A percentile compares a stretch with the other conserved stretches of the same genome.
Conservation (phyloP, 2,888 invertebrate species). For the Blastobasis adustella region DNA sequence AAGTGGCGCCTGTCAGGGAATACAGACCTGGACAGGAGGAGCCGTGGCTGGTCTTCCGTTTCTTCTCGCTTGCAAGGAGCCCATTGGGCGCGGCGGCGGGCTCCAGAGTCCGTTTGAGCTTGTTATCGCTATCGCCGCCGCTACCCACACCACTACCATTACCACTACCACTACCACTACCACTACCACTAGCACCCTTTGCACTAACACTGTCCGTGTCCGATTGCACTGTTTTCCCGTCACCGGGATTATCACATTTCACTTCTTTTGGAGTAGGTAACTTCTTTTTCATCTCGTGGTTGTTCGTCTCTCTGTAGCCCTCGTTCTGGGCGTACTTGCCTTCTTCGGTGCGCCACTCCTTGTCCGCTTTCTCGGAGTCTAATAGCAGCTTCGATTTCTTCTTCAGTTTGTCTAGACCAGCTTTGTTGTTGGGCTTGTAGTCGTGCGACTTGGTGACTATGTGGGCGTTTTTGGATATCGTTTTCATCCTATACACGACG, state of each 20-base stretch:
- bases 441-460: conserved; percentile 66
- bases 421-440: conserved; percentile 54
- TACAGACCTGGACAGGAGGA: conserved; percentile 66
- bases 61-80: conserved; percentile 76
- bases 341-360: conserved; percentile 76
- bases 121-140: conserved; percentile 24
- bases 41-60: conserved; percentile 74
- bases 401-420: conserved; percentile 53
- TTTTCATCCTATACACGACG: conserved; percentile 65
- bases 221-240: conserved; percentile 52
- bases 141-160: conserved; percentile 9
- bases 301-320: conserved; percentile 67
- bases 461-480: conserved; percentile 65
- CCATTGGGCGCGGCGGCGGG: conserved; percentile 75
- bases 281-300: conserved; percentile 64
- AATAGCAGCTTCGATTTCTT: conserved; percentile 57
- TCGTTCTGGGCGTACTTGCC: conserved; percentile 69
- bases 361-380: conserved; percentile 45
- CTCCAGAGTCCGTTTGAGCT: conserved; percentile 63
- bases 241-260: conserved; percentile 62
- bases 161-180: conserved; percentile 26
- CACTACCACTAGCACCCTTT: conserved; percentile 58
- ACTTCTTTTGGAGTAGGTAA: conserved; percentile 53
- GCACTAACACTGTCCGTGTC: conserved; percentile 45
- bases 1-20: too few species aligned